Evolutionary conservation across 2,797 vertebrate genomes (phyloP).

Genomic region (Ctenopoma multispine): DNA sequence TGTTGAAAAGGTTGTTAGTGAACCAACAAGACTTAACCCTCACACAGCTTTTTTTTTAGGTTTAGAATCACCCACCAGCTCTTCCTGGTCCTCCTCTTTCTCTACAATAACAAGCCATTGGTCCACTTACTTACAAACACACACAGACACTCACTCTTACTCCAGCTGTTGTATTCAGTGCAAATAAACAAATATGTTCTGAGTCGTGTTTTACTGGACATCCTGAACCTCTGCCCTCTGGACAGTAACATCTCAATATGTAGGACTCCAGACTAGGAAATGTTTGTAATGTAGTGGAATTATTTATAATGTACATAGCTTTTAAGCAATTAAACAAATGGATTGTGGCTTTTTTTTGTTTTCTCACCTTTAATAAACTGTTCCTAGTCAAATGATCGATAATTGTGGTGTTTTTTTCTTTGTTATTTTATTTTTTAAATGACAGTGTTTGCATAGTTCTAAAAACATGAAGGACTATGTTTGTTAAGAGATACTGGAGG

Average conservation of each 20-base stretch:
- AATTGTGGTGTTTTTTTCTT: constrained; percentile 11
- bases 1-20: constrained; percentile 7
- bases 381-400: constrained; percentile 82
- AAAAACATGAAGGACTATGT: too few relatives aligned
- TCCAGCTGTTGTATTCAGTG: constrained; percentile 54
- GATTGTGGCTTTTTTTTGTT: constrained; percentile 81
- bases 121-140: constrained; percentile 24
- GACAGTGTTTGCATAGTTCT: background rate
- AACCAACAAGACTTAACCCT: constrained; percentile 19
- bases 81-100: constrained; percentile 25
- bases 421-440: background rate
- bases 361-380: constrained; percentile 87
- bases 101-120: constrained; percentile 30
- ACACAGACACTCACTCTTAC: background rate
- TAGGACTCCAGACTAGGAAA: constrained; percentile 71
- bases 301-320: constrained; percentile 89
- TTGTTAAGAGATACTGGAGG: too few relatives aligned
- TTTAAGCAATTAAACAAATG: constrained; percentile 80
- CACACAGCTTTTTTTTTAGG: constrained; percentile 35
- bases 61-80: constrained; percentile 50
- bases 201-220: constrained; percentile 38
- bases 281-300: constrained; percentile 81
- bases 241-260: constrained; percentile 64
- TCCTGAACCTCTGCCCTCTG: constrained; percentile 35
- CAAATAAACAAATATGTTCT: constrained; percentile 39